Evolutionary conservation across 2,797 vertebrate genomes (phyloP).

Genomic region (Eulemur mongoz): DNA sequence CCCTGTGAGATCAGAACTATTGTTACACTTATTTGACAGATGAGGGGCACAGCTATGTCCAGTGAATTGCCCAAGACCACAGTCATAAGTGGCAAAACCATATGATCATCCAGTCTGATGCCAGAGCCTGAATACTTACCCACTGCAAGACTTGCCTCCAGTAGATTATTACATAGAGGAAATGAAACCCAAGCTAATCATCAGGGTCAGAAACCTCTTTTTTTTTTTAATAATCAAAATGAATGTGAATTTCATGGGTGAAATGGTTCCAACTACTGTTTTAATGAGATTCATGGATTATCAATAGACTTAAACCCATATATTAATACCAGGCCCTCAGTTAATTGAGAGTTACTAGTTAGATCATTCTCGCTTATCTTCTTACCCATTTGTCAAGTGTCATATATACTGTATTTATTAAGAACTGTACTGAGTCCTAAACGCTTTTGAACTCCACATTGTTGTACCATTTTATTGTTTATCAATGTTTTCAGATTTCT

Average conservation of each 20-base stretch:
- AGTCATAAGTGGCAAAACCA: not conserved
- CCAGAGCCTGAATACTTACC: not conserved
- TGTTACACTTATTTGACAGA: not conserved
- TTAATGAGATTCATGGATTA: not conserved
- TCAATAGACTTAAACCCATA: not conserved
- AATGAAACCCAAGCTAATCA: slow-evolving; percentile 20
- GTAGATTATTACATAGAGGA: not conserved
- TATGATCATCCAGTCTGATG: not conserved
- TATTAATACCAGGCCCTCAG: not conserved
- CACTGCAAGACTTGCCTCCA: not conserved
- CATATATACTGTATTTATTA: not conserved
- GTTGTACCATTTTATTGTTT: not conserved
- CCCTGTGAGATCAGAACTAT: not conserved
- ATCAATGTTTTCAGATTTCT: slow-evolving; percentile 14
- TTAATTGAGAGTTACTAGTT: not conserved
- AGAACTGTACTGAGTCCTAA: not conserved
- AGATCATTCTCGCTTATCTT: not conserved
- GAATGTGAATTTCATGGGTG: not conserved
- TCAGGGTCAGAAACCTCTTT: not conserved
- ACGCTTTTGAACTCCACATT: not conserved
- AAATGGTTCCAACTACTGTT: slow-evolving; percentile 15
- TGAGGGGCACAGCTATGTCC: not conserved
- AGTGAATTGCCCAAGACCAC: not conserved
- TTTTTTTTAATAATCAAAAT: slow-evolving; percentile 4
- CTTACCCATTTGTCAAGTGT: slow-evolving; percentile 23